These are phyloP conservation scores for Malacoraja senta DNA, from an alignment of 2,797 vertebrate species.

Conservation along the genomic window DNA sequence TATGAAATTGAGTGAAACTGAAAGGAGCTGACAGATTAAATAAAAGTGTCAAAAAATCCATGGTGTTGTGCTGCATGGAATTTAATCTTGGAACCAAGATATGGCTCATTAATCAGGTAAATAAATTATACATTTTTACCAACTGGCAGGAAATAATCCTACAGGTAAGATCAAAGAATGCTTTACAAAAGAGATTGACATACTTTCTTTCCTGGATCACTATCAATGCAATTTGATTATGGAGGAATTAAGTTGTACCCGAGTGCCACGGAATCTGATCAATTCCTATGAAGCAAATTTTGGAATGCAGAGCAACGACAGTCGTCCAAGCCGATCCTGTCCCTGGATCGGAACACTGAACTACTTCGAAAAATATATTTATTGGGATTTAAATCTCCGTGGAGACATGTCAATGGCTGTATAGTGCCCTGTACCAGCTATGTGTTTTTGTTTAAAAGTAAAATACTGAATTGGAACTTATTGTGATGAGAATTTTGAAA, in stretches of 20 bases:
- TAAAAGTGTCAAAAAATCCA: not conserved
- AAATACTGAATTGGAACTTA: no score
- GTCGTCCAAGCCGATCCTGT: no score
- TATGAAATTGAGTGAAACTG: not conserved
- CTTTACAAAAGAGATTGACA: not conserved
- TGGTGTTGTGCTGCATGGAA: not conserved
- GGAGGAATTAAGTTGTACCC: not conserved
- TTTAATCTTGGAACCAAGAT: not conserved
- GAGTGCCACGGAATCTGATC: not conserved
- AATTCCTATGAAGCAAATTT: not conserved
- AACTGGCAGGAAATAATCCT: not conserved
- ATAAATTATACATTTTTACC: conserved; percentile 1
- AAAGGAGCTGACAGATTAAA: not conserved
- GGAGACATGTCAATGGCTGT: no score
- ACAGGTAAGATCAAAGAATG: conserved; percentile 11
- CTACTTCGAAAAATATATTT: no score
- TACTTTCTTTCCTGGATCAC: not conserved
- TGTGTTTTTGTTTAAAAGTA: no score
- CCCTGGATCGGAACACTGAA: no score
- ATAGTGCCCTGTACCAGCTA: no score
- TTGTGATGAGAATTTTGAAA: no score
- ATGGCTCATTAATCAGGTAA: not conserved
- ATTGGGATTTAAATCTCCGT: no score
- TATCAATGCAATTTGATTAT: not conserved
- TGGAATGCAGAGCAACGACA: not conserved